Base-by-base conservation (phyloP, 1,140 invertebrate genomes). In the Akabosia matsudoensis region DNA sequence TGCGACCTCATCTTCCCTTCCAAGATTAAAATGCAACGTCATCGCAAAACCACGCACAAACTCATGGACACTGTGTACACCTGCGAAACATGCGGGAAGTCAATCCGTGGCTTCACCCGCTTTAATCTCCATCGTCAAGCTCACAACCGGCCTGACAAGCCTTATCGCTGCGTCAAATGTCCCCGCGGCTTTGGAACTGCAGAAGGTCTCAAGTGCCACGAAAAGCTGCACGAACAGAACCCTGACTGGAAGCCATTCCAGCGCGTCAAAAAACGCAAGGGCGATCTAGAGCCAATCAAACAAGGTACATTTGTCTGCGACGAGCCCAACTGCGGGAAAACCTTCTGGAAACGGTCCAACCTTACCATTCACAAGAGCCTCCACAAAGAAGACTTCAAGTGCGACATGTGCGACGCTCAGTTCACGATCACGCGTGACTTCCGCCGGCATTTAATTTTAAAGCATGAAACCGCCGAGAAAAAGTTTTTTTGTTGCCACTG, bases 31-130 rank as follows among this genome's bases (percentile, higher is more conserved):
- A 67, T 67, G 61, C 10, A 4, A 31, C 3, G 3, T 30, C 61
- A 67, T 67, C 61, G 61, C 10, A 67, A 67, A n/a, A 45, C 37
- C 37, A 14, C 54, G 22, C 61, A 67, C 28, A 67, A 67, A 13
- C 1, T 67, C 13, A 67, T 67, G 61, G 61, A 28, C 13, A 30
- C 30, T 10, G 7, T 16, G 24, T 22, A 16, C 24, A 67, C 61
- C 1, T 67, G 61, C 22, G 28, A 67, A n/a, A 2, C 31, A 13
- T 67, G 61, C n/a, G 61, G 61, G 4, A 67, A 31, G 31, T 30
- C 26, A 10, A 13, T 67, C 14, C 3, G 3, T 4, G 61, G 61
- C 61, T 10, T 7, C 3, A 4, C n/a, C n/a, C 61, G 61, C 1
- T 10, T 67, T 28, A 7, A 67, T 28, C n/a, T 28, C 28, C 61